These are phyloP conservation scores for Alauda arvensis DNA, from an alignment of 2,797 vertebrate species.

Conservation along the genomic window DNA sequence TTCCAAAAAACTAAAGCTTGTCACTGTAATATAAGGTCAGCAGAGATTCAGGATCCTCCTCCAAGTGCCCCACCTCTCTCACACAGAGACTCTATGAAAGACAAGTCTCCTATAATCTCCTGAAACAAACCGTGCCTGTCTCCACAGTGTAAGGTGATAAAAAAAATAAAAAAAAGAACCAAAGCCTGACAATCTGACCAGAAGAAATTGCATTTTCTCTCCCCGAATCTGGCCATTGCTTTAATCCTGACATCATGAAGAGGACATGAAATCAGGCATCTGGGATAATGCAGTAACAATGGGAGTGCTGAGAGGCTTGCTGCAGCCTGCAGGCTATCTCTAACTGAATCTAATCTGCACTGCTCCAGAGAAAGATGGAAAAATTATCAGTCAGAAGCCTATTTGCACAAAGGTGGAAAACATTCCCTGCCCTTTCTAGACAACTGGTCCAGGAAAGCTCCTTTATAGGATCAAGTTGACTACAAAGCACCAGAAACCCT, in stretches of 20 bases:
- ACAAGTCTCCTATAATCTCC: background rate
- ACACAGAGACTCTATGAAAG: background rate
- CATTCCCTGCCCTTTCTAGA: background rate
- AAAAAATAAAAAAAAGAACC: background rate
- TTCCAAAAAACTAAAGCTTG: background rate
- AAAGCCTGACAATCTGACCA: background rate
- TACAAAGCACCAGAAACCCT: background rate
- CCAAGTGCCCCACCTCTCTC: background rate
- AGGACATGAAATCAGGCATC: background rate
- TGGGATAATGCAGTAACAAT: conserved; percentile 20
- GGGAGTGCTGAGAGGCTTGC: background rate
- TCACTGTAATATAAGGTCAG: background rate
- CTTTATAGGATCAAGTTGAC: background rate
- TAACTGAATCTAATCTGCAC: conserved; percentile 36
- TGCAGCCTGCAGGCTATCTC: conserved; percentile 15
- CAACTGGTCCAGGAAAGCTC: background rate
- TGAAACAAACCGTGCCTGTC: background rate
- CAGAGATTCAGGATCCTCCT: background rate
- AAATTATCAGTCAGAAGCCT: conserved; percentile 33
- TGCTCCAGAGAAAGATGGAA: conserved; percentile 14
- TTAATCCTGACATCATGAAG: conserved; percentile 24
- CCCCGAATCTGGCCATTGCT: background rate
- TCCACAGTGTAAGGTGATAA: background rate
- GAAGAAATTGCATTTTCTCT: conserved; percentile 28
- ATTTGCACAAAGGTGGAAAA: background rate